Evolutionary conservation across 1,140 invertebrate species (phyloP).

Genomic region (Physella acuta): DNA sequence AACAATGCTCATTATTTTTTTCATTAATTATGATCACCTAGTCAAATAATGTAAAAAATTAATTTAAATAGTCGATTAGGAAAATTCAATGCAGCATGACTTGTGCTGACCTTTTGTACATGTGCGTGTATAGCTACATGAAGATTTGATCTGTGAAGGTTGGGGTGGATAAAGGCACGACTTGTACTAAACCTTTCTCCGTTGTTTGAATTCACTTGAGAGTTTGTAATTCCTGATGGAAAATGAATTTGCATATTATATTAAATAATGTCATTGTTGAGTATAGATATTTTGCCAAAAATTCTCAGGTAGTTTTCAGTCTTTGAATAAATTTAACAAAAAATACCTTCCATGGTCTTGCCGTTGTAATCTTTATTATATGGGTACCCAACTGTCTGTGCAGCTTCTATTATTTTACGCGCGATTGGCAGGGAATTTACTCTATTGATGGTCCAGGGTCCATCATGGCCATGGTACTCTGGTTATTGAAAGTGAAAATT

Average conservation of each 20-base stretch:
- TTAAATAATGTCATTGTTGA: no score
- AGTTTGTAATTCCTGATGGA: background rate
- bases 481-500: no score
- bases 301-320: no score
- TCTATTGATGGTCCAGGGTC: slow-evolving; percentile 27
- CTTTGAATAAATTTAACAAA: no score
- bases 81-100: no score
- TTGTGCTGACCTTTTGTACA: slow-evolving; percentile 8
- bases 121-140: background rate
- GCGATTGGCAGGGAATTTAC: background rate
- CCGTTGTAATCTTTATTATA: slow-evolving; percentile 62
- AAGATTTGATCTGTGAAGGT: background rate
- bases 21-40: no score
- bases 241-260: no score
- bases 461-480: slow-evolving; percentile 30
- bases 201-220: slow-evolving; percentile 33
- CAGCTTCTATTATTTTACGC: slow-evolving; percentile 20
- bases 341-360: slow-evolving; percentile 31
- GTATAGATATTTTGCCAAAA: no score
- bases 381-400: slow-evolving; percentile 15
- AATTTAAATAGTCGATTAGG: no score
- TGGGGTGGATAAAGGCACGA: background rate
- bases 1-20: no score
- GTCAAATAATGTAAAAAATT: no score
- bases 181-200: slow-evolving; percentile 40